phyloP scores from a whole-genome alignment of 2,888 invertebrate species.

The Spialia ferax region DNA sequence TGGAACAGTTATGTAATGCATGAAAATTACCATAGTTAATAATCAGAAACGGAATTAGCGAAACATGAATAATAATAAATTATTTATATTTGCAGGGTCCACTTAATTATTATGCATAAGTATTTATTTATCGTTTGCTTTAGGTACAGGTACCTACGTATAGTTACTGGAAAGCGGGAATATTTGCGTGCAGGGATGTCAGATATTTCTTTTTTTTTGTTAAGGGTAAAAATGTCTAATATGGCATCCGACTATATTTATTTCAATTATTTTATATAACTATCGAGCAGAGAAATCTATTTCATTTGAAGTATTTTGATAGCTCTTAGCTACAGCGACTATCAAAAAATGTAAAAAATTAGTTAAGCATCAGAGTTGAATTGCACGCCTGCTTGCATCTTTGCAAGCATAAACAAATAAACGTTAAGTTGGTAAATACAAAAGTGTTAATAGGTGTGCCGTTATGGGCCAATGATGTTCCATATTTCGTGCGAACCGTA shows the following conservation, averaged over 20 bases:
- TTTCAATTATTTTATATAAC: too few species aligned
- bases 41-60: conserved; percentile 23
- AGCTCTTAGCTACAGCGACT: too few species aligned
- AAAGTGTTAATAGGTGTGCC: conserved; percentile 63
- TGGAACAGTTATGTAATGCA: conserved; percentile 18
- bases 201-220: background rate
- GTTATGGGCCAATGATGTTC: conserved; percentile 76
- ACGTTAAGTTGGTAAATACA: conserved; percentile 48
- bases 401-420: conserved; percentile 29
- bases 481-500: conserved; percentile 78
- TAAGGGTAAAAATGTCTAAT: background rate
- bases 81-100: conserved; percentile 26
- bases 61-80: conserved; percentile 35
- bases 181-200: background rate
- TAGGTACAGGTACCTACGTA: background rate
- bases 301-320: too few species aligned
- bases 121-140: conserved; percentile 20
- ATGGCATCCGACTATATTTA: too few species aligned
- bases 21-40: conserved; percentile 8
- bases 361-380: background rate
- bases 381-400: conserved; percentile 2
- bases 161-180: conserved; percentile 1
- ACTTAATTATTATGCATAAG: conserved; percentile 32
- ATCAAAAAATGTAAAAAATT: background rate
- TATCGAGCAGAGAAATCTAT: too few species aligned